Base-by-base conservation (phyloP, 2,113 vertebrate species). In the Gymnarchus niloticus region DNA sequence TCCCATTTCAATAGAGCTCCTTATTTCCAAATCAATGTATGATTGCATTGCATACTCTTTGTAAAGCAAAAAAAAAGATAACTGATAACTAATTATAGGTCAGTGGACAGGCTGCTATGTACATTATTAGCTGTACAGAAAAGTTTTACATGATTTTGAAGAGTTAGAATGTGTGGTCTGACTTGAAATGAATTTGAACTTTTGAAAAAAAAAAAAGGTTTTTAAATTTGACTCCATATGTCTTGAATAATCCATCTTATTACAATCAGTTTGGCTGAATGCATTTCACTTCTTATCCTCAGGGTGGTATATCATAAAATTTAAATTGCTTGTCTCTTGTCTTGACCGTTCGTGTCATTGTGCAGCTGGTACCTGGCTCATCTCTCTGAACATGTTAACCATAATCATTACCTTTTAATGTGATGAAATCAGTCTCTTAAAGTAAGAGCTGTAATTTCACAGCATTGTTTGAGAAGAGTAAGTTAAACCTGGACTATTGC, bases 131-230 rank as follows among this genome's bases (percentile, higher is more conserved):
- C 59, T 65, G 61, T 33, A 37, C 61, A 69, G 61, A 69, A 12
- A 69, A 37, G 61, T 69, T 69, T 69, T 69, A 33, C 61, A 19
- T 19, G 61, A 69, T 69, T 69, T 69, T 14, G 33, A 33, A 6
- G 12, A 14, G 61, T 5, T 37, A 69, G 73, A 48, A 48, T 77
- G 21, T 77, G 73, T 48, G 14, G 41, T 21, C 73, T 48, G 73
- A 37, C 73, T 77, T 6, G 41, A 76, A 76, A 76, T 76, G 49
- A 81, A 81, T 81, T 51, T 81, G 78, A 46, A 81, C 46, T 52
- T 52, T 52, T 52, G 46, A 9, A 6, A 28, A 51, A 81, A 9
- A 6, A 28, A 51, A 81, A 21, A 81, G 46, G 49, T 28, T 52
- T 81, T 52, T 25, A 46, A 51, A 81, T 28, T 25, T 81, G 46